Evolutionary conservation across 2,888 invertebrate genomes (phyloP), one percentile per base, ranked within the genome.

Genomic region (Teleogryllus oceanicus): DNA sequence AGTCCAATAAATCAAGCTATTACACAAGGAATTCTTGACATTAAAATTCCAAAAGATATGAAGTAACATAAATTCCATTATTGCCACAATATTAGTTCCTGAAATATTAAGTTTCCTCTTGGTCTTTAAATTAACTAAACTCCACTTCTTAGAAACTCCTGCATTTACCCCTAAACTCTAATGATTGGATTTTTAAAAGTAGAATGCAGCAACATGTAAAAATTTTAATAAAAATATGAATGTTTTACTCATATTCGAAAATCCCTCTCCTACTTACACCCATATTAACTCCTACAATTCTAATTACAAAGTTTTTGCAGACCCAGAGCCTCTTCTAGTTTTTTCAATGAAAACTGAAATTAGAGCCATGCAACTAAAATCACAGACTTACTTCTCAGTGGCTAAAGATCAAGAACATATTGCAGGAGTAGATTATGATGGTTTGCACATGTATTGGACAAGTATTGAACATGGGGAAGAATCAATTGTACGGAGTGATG

Each of bases 371-470:
- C 90, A 90, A 83, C 84, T 95, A 13, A 87, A 89, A 74, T 89
- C 91, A 0, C 87, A 89, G 75, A 83, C 89, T 2, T 88, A 90
- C 86, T 85, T 88, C 75, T 50, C 77, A 5, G 77, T 82, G 74
- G 80, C 78, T 4, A 51, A 74, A 76, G 76, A 82, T 24, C 74
- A 81, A 50, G 77, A 81, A 20, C 81, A 81, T 49, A 81, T 80
- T 16, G 90, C 92, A 11, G 94, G 94, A 1, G 91, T 96, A 0
- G 88, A 92, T 0, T 92, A 89, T 83, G 94, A 96, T 84, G 93
- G 92, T 0, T 87, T 88, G 3, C 88, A 91, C 83, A 86, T 95
- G 50, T 96, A 94, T 85, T 96, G 95, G 95, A 93, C 94, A 8
- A 93, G 94, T 84, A 90, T 92, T 1, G 89, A 90, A 2, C 86